Evolutionary conservation across 2,113 vertebrate genomes (phyloP).

Genomic region (Sterna hirundo): DNA sequence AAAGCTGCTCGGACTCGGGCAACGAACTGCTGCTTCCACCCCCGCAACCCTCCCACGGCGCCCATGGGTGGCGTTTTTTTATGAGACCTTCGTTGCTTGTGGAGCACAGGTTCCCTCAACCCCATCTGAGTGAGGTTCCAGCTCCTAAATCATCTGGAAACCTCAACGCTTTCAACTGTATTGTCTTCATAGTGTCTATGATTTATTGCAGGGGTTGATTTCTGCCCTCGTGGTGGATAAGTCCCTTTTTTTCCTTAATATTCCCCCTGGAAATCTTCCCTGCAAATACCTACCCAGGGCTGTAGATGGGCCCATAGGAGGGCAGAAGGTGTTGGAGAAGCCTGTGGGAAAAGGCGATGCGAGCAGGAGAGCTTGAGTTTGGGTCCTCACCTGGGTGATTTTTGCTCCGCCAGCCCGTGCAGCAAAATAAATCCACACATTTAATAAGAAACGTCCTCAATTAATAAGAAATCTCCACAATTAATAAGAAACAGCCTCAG

Average conservation of each 20-base stretch:
- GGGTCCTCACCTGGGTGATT: background rate
- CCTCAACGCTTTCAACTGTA: background rate
- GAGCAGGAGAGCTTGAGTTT: background rate
- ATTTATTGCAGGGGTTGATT: background rate
- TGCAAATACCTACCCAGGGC: background rate
- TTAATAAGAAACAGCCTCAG: background rate
- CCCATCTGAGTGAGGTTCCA: background rate
- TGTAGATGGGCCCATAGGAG: background rate
- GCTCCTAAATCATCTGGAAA: background rate
- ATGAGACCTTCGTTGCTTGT: background rate
- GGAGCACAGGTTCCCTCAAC: background rate
- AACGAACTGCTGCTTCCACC: accelerated
- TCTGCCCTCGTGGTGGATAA: background rate
- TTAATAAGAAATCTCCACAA: background rate
- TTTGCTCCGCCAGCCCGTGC: background rate
- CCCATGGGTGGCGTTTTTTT: accelerated
- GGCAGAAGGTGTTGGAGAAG: constrained; percentile 9
- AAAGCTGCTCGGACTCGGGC: background rate
- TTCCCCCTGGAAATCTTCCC: background rate
- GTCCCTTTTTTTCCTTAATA: background rate
- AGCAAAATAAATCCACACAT: background rate
- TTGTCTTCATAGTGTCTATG: background rate
- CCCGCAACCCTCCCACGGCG: background rate
- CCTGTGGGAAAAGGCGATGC: constrained; percentile 14
- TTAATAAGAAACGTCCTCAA: background rate